Evolutionary conservation across 2,797 vertebrate genomes (phyloP).

Genomic region (Coreius guichenoti): DNA sequence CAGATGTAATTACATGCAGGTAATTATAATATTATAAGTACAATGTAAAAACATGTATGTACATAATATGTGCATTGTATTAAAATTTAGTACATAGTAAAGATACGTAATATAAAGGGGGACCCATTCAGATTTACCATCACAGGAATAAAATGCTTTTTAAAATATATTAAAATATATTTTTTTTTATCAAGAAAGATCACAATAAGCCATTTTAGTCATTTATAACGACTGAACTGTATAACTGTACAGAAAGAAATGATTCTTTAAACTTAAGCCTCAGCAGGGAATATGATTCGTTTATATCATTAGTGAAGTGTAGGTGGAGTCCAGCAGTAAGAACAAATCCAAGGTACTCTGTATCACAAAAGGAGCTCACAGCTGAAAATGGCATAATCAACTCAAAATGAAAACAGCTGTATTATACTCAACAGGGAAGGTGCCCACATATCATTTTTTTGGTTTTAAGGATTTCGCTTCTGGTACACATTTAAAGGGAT

Average conservation of each 20-base stretch:
- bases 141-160: too few relatives aligned
- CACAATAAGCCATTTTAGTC: background rate
- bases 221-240: constrained; percentile 1
- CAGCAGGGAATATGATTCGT: constrained; percentile 19
- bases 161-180: too few relatives aligned
- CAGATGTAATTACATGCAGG: too few relatives aligned
- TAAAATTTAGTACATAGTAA: too few relatives aligned
- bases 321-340: constrained; percentile 16
- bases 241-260: background rate
- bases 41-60: too few relatives aligned
- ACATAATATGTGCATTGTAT: too few relatives aligned
- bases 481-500: background rate
- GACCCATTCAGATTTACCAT: too few relatives aligned
- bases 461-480: background rate
- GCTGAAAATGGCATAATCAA: background rate
- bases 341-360: constrained; percentile 11
- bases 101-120: too few relatives aligned
- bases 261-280: constrained; percentile 8
- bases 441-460: background rate
- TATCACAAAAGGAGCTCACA: background rate
- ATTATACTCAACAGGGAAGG: constrained; percentile 1
- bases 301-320: constrained; percentile 19
- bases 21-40: too few relatives aligned
- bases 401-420: background rate
- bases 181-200: background rate